A percentile compares a stretch with the other conserved stretches of the same genome.
phyloP scores from a whole-genome alignment of 2,888 invertebrate species.

The Dione juno region DNA sequence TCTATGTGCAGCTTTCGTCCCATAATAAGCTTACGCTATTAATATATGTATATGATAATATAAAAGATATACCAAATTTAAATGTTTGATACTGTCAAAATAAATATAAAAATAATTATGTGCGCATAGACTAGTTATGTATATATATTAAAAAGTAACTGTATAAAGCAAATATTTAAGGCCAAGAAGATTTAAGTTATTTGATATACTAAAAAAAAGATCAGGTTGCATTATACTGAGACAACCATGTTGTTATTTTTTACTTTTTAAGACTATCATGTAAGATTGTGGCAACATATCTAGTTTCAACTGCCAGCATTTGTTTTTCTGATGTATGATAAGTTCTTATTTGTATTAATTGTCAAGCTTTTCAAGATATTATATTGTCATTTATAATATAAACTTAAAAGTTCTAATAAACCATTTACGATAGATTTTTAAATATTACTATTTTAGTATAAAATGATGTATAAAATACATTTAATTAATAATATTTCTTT shows the following conservation, averaged over 20 bases:
- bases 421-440: too few relatives aligned
- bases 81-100: too few relatives aligned
- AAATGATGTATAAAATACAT: not conserved
- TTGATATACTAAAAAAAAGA: not conserved
- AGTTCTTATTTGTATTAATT: constrained; percentile 18
- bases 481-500: not conserved
- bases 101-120: too few relatives aligned
- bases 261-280: not conserved
- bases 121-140: too few relatives aligned
- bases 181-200: too few relatives aligned
- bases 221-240: not conserved
- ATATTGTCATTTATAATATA: not conserved
- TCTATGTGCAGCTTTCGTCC: too few relatives aligned
- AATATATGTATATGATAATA: too few relatives aligned
- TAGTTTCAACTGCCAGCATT: constrained; percentile 21
- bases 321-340: constrained; percentile 13
- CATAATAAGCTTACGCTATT: too few relatives aligned
- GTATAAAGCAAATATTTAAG: too few relatives aligned
- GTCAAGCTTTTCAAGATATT: not conserved
- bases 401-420: not conserved
- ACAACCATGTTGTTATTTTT: constrained; percentile 7
- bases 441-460: not conserved
- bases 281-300: constrained; percentile 29
- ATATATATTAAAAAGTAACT: too few relatives aligned
- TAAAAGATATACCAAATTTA: too few relatives aligned